Conservation (phyloP, 1,140 invertebrate species). For the Coelopa frigida region DNA sequence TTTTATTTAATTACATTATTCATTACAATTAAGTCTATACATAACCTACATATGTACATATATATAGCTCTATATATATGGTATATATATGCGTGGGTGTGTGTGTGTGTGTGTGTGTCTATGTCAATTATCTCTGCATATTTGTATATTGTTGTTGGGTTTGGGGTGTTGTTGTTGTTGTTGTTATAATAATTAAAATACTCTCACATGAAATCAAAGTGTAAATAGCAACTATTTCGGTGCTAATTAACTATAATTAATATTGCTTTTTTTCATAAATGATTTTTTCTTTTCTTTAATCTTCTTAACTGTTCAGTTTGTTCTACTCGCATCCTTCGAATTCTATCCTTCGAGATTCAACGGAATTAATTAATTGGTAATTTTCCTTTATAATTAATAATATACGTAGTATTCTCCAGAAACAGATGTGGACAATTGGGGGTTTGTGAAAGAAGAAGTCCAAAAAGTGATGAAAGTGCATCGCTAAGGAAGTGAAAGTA, state of each 20-base stretch:
- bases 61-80: constrained; percentile 9
- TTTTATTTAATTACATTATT: constrained; percentile 7
- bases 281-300: constrained; percentile 1
- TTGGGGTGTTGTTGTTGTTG: background rate
- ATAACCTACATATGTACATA: constrained; percentile 9
- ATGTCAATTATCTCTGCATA: constrained; percentile 10
- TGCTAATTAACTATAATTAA: constrained; percentile 17
- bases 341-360: too few species aligned
- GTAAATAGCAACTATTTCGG: constrained; percentile 2
- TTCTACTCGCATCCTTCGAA: too few species aligned
- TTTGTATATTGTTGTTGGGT: background rate
- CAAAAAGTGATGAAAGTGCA: too few species aligned
- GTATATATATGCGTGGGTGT: constrained; percentile 12
- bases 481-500: too few species aligned
- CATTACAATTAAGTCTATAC: constrained; percentile 5
- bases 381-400: too few species aligned
- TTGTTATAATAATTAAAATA: constrained; percentile 1
- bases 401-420: too few species aligned
- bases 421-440: too few species aligned
- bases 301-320: background rate
- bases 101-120: constrained; percentile 12
- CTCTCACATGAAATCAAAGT: background rate
- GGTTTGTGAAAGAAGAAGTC: too few species aligned
- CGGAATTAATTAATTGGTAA: too few species aligned
- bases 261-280: constrained; percentile 13